These are phyloP conservation scores for Eulemur macaco DNA, from an alignment of 2,113 vertebrate genomes.

Conservation along the genomic window DNA sequence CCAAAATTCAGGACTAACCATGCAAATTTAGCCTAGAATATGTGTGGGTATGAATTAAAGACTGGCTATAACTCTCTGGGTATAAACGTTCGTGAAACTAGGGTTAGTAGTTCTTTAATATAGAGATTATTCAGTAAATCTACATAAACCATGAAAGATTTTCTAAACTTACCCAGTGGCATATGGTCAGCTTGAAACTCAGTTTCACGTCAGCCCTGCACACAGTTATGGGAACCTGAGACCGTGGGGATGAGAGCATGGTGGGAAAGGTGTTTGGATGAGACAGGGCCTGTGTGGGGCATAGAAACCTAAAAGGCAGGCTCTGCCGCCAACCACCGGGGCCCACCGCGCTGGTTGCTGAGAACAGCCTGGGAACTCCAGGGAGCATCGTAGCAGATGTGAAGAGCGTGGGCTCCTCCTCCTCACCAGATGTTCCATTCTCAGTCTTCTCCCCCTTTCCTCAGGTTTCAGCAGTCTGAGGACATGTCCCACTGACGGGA, in stretches of 20 bases:
- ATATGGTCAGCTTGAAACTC: not conserved
- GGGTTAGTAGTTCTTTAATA: not conserved
- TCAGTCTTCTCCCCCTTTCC: not conserved
- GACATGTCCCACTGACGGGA: not conserved
- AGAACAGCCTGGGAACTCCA: not conserved
- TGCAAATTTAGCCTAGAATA: not conserved
- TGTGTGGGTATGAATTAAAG: not conserved
- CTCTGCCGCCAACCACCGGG: not conserved
- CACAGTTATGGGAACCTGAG: not conserved
- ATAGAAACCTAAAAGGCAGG: not conserved
- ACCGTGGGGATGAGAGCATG: not conserved
- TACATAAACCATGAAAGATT: not conserved
- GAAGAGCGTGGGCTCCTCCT: fast-evolving
- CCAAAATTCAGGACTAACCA: not conserved
- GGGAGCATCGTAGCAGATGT: not conserved
- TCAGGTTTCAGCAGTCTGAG: not conserved
- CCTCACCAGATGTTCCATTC: not conserved
- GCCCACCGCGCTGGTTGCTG: not conserved
- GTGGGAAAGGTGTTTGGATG: not conserved
- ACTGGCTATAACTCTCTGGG: not conserved
- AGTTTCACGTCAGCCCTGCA: not conserved
- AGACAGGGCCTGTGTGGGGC: not conserved
- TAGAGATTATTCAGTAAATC: not conserved
- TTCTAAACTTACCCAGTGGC: not conserved
- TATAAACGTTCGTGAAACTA: not conserved